Base-by-base conservation (phyloP, 2,113 vertebrate species). In the Varanus komodoensis region DNA sequence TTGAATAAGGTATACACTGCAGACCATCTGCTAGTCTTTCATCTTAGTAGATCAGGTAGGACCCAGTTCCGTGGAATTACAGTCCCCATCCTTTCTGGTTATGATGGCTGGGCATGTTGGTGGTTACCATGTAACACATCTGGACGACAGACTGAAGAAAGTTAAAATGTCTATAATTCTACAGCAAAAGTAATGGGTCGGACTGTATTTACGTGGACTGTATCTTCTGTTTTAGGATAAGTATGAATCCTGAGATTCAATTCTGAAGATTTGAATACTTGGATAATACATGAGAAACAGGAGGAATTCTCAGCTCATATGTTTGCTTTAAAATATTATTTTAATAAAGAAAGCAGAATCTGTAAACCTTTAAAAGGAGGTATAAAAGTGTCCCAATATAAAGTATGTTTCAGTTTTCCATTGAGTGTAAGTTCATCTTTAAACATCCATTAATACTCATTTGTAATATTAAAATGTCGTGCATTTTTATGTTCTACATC, bases 391-490 rank as follows among this genome's bases (percentile, higher is more conserved):
- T 44, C 52, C 17, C 54, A 78, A 83, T 81, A 48, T 34, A 84
- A 90, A 23, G 14, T 29, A 12, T 79, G 3, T 54, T 23, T 87
- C 7, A 19, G 84, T 74, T 87, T 90, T 88, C 75, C 29, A 2
- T 25, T 82, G 54, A 21, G 48, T n/a, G 86, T 84, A 29, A 90
- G 0, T 6, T 89, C 17, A 78, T 25, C 57, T 92, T 74, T 34
- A 91, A 52, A 23, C 84, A 0, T 11, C 32, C 11, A 6, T 91
- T 93, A 68, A 69, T 54, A 85, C 68, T 83, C 73, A 85, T 0
- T 38, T 78, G 23, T 1, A 21, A 87, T 61, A 94, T 90, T 89
- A 52, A 80, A 85, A 80, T 9, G 52, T 84, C 77, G 90, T 32
- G 6, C 17, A 84, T 78, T 67, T 1, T 3, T 1, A 19, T 71